Evolutionary conservation across 2,888 invertebrate species (phyloP).

Genomic region (Monopis laevigella): DNA sequence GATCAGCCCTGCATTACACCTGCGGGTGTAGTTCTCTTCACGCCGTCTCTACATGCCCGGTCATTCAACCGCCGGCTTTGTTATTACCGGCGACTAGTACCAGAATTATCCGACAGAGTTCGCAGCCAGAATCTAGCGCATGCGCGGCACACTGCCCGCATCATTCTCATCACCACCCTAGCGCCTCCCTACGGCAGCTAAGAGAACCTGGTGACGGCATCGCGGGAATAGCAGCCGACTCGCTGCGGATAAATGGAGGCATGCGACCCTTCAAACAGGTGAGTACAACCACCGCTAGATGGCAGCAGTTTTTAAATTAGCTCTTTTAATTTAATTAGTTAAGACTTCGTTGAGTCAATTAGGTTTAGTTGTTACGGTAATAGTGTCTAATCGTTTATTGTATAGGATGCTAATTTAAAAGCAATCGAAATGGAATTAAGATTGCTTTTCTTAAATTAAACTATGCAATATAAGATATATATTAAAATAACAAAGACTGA

Average conservation of each 20-base stretch:
- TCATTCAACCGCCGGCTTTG: conserved; percentile 75
- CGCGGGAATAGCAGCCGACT: conserved; percentile 95
- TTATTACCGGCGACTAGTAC: conserved; percentile 77
- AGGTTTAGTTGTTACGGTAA: no score
- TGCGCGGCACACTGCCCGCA: conserved; percentile 72
- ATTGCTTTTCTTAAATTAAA: no score
- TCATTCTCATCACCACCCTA: conserved; percentile 76
- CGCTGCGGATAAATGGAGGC: conserved; percentile 94
- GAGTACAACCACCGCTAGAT: conserved; percentile 46
- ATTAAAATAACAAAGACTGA: no score
- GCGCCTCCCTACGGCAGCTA: conserved; percentile 87
- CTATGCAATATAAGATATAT: no score
- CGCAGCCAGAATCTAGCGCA: conserved; percentile 81
- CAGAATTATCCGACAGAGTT: conserved; percentile 89
- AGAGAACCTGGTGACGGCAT: conserved; percentile 87
- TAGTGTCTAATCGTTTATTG: no score
- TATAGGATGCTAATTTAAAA: no score
- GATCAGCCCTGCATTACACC: conserved; percentile 74
- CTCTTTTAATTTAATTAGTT: no score
- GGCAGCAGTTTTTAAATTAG: no score
- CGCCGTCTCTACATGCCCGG: conserved; percentile 71
- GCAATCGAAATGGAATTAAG: no score
- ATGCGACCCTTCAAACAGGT: conserved; percentile 97
- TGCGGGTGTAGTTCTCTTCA: conserved; percentile 65
- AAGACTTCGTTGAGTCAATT: no score